These are phyloP conservation scores for Calameuta filiformis DNA, from an alignment of 2,888 invertebrate species.

Conservation along the genomic window DNA sequence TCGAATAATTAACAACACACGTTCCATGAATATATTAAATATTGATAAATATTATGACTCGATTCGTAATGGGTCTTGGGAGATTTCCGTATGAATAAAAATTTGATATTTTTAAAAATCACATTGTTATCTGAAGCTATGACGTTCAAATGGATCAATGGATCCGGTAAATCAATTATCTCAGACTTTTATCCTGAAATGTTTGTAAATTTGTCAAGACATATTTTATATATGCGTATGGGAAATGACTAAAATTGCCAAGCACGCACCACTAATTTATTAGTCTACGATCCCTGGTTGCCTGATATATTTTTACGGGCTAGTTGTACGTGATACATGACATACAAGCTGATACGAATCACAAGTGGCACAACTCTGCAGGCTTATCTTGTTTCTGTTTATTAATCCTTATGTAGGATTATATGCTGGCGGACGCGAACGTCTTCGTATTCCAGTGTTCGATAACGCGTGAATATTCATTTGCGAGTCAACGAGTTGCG, in stretches of 20 bases:
- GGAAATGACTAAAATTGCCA: slow-evolving; percentile 16
- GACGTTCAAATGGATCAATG: neutral
- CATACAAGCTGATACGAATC: slow-evolving; percentile 15
- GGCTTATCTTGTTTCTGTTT: neutral
- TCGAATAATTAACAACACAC: neutral
- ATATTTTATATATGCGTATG: slow-evolving; percentile 5
- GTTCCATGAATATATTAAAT: neutral
- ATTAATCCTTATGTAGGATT: neutral
- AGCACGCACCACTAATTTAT: slow-evolving; percentile 21
- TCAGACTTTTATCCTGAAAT: neutral
- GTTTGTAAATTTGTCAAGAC: neutral
- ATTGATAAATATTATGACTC: neutral
- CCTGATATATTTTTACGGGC: slow-evolving; percentile 10
- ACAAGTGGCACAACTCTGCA: slow-evolving; percentile 3
- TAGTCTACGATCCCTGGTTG: slow-evolving; percentile 21
- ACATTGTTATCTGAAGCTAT: neutral
- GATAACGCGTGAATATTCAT: neutral
- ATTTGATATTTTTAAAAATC: neutral
- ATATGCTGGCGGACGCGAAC: neutral
- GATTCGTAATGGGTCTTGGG: neutral
- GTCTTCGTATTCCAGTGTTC: neutral
- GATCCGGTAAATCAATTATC: neutral
- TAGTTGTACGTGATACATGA: slow-evolving; percentile 13
- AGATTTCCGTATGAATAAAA: neutral
- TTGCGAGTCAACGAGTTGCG: neutral